Conservation (phyloP, 2,113 vertebrate genomes). For the Brachypteracias leptosomus region DNA sequence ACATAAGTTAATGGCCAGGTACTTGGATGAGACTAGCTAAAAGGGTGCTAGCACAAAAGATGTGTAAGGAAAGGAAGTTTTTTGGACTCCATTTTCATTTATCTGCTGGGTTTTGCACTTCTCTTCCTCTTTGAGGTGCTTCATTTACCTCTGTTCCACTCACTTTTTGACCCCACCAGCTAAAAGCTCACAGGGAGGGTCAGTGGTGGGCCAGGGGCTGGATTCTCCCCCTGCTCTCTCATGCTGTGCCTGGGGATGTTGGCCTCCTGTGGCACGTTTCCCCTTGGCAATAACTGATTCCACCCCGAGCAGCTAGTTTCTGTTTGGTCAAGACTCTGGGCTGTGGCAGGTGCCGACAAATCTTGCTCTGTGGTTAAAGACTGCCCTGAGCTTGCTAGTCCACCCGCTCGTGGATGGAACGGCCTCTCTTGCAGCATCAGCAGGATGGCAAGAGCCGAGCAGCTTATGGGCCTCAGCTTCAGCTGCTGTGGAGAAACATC, state of each 20-base stretch:
- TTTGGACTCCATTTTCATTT: neutral
- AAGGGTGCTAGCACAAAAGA: neutral
- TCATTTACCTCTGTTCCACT: neutral
- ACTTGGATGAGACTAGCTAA: neutral
- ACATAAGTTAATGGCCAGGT: neutral
- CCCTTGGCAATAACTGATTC: neutral
- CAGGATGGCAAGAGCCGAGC: fast-evolving
- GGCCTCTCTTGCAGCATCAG: neutral
- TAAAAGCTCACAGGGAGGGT: too few species aligned
- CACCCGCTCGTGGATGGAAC: neutral
- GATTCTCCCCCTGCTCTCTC: neutral
- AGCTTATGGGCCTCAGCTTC: fast-evolving
- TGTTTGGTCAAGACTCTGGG: neutral
- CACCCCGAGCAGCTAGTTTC: neutral
- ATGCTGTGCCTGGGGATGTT: fast-evolving
- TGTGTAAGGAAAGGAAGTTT: neutral
- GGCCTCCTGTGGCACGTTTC: fast-evolving
- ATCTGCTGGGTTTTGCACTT: neutral
- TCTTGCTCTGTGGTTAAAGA: neutral
- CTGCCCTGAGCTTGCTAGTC: neutral
- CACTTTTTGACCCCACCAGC: neutral
- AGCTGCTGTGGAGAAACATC: neutral
- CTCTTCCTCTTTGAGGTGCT: neutral
- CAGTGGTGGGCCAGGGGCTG: neutral
- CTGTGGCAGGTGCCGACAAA: neutral